phyloP scores from a whole-genome alignment of 2,888 invertebrate species.

The Macroteleia sp. region DNA sequence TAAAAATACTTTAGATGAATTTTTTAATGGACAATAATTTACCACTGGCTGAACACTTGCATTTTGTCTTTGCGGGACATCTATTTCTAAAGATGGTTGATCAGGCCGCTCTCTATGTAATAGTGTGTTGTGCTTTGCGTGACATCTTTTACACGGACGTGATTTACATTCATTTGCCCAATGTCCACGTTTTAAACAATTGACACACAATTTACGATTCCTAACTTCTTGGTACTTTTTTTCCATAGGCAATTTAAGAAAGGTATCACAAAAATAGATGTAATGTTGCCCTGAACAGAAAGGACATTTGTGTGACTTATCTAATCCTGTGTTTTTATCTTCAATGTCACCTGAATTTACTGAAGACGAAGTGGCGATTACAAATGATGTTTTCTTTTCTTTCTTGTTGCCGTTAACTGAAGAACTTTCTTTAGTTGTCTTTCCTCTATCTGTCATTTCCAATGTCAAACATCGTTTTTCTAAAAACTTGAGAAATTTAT shows the following conservation, averaged over 20 bases:
- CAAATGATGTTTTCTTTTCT: neutral
- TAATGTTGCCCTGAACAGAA: neutral
- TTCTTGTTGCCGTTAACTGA: neutral
- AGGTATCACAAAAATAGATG: neutral
- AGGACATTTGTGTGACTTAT: neutral
- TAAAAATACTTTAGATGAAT: neutral
- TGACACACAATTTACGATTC: neutral
- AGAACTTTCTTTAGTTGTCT: neutral
- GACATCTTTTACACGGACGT: neutral
- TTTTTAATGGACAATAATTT: neutral
- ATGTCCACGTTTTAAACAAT: neutral
- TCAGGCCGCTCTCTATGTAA: neutral
- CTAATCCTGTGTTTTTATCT: neutral
- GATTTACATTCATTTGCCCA: neutral
- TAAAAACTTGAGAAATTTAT: neutral
- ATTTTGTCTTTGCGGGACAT: neutral
- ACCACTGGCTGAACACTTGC: neutral
- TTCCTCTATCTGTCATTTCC: conserved; percentile 4
- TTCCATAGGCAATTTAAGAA: neutral
- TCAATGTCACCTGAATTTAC: neutral
- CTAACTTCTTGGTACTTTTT: neutral
- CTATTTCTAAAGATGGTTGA: neutral
- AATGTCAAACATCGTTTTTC: conserved; percentile 4
- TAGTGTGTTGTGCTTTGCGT: neutral
- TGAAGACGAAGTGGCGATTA: neutral